Base-by-base conservation (phyloP, 2,797 vertebrate genomes). In the Parauchenoglanis punctatus region DNA sequence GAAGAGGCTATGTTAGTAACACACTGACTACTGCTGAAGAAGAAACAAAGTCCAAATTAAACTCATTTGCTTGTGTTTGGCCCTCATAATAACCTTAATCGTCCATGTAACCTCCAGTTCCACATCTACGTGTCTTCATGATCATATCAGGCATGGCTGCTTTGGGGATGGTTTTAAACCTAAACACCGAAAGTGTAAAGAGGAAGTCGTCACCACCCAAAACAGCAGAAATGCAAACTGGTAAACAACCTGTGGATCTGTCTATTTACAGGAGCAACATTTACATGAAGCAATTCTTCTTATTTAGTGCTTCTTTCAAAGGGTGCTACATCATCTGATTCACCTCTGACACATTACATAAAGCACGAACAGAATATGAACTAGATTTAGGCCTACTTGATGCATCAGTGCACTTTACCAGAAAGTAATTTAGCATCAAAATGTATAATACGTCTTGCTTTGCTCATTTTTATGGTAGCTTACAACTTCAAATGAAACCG, bases 161-260 rank as follows among this genome's bases (percentile, higher is more conserved):
- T 56, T 75, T 13, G 11, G 5, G 18, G 11, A 11, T 28, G n/a
- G 58, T n/a, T 75, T 84, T 58, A 35, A 40, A 85, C 86, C 40
- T 54, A 4, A 59, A 58, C 10, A 61, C 35, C 68, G 83, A 72
- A 87, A 58, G 67, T 31, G 7, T 61, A 88, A 68, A 52, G 18
- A 23, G 44, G 17, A 78, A 67, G 68, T 80, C 20, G 44, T 15
- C 3, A 2, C 13, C 59, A 68, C 77, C 63, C 83, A 84, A 88
- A 88, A 91, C 44, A 31, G 20, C 31, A 83, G n/a, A 77, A 15
- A 77, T 31, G 75, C 75, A 56, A 56, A 78, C 23, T 8, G 40
- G 28, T 56, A 18, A 56, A 35, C 77, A 85, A 82, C 87, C 78
- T 85, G 85, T 49, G 63, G 54, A 78, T 28, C 61, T 31, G 58